phyloP scores from a whole-genome alignment of 2,888 invertebrate species.

The Autographa pulchrina region DNA sequence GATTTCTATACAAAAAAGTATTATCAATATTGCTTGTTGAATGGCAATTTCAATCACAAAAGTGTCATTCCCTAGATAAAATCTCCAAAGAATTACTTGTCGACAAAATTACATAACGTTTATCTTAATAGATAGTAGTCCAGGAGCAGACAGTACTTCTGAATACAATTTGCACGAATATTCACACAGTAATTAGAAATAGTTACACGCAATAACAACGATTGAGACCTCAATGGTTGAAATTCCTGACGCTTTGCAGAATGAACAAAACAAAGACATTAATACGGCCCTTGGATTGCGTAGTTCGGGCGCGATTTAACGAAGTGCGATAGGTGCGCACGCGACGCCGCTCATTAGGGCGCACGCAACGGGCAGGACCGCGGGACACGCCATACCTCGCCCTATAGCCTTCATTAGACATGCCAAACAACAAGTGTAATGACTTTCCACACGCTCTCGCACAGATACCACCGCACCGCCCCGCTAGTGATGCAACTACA shows the following conservation, averaged over 20 bases:
- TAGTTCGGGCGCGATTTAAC: conserved; percentile 81
- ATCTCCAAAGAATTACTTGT: too few species aligned
- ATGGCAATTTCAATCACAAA: too few species aligned
- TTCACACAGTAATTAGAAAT: conserved; percentile 22
- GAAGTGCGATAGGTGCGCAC: conserved; percentile 82
- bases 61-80: too few species aligned
- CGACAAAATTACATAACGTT: too few species aligned
- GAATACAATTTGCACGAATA: background rate
- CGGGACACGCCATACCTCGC: conserved; percentile 51
- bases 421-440: conserved; percentile 74
- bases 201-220: conserved; percentile 37
- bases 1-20: too few species aligned
- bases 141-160: too few species aligned
- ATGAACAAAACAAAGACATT: conserved; percentile 72
- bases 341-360: conserved; percentile 85
- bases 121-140: too few species aligned
- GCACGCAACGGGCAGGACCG: conserved; percentile 78
- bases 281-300: conserved; percentile 66
- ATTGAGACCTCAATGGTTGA: conserved; percentile 56
- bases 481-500: conserved; percentile 36
- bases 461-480: conserved; percentile 33
- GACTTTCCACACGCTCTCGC: conserved; percentile 71
- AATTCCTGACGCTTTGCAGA: conserved; percentile 55
- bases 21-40: too few species aligned
- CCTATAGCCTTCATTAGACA: conserved; percentile 77